Evolutionary conservation across 2,888 invertebrate species (phyloP), one percentile per base, ranked within the genome.

Genomic region (Epiblema foenella): DNA sequence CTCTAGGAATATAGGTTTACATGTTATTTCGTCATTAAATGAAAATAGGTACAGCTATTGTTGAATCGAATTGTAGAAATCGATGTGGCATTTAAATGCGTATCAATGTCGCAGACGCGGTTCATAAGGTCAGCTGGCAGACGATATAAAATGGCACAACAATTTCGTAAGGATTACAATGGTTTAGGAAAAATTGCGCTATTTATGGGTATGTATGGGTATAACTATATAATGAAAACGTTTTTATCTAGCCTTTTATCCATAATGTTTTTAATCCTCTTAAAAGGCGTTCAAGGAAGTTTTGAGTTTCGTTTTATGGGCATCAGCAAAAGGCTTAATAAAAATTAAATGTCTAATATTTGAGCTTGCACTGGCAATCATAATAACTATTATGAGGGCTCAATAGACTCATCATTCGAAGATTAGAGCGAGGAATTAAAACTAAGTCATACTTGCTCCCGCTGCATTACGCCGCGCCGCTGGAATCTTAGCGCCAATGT

Each of bases 51-150:
- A 15, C 15, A 46, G 17, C 33, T 64, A 68, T 62, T 56, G 60
- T 62, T 42, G 15, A 60, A 42, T 68, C 15, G 24, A 59, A 10
- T 33, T 24, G 49, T 49, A 12, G 51, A 59, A 39, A 39, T 0
- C 58, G 12, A n/a, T 37, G 29, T 39, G 46, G 29, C 60, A 68
- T 62, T 68, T 62, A 46, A 42, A 42, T 42, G 2, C 15, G 15
- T 52, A 15, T 11, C 37, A 39, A 60, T 68, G 29, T 33, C 37
- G 18, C 24, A 29, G 29, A 56, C 42, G 59, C 52, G 18, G 54
- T 68, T 60, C 33, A 62, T 46, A 54, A 54, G 39, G 68, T 67
- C 39, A 2, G 29, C 54, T 3, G 11, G 10, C 12, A 24, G 12
- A 29, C 24, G 15, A 33, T 54, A 54, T 42, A 0, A 5, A 20